A percentile compares a stretch with the other conserved stretches of the same genome.
Evolutionary conservation across 2,113 vertebrate genomes (phyloP).

Genomic region (Triplophysa tibetana): DNA sequence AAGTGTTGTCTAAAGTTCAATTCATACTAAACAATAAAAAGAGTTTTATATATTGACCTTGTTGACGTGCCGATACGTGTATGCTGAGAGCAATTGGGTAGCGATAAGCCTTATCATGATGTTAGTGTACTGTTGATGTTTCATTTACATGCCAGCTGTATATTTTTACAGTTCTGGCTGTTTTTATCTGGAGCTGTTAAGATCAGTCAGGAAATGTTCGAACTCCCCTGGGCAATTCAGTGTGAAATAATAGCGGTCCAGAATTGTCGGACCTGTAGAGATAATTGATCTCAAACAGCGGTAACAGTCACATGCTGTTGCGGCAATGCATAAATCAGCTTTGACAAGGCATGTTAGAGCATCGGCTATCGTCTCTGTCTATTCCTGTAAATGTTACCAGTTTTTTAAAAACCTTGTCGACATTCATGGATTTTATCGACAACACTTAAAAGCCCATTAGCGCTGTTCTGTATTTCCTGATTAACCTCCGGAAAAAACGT

Average conservation of each 20-base stretch:
- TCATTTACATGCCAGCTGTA: not conserved
- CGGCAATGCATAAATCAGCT: slow-evolving; percentile 29
- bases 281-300: slow-evolving; percentile 37
- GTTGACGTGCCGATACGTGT: not conserved
- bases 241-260: not conserved
- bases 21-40: not conserved
- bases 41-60: slow-evolving; percentile 8
- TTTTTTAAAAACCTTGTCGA: not conserved
- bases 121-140: not conserved
- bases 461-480: too few species aligned
- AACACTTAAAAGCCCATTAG: slow-evolving; percentile 2
- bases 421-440: slow-evolving; percentile 10
- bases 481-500: too few species aligned
- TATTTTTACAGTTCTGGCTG: slow-evolving; percentile 31
- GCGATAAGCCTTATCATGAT: slow-evolving; percentile 28
- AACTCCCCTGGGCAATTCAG: slow-evolving; percentile 5
- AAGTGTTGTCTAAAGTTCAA: not conserved
- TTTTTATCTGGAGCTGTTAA: slow-evolving; percentile 6
- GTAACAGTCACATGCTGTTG: slow-evolving; percentile 1
- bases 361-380: not conserved
- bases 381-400: slow-evolving; percentile 14
- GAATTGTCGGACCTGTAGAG: not conserved
- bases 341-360: slow-evolving; percentile 8
- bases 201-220: slow-evolving; percentile 14
- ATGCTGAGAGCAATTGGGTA: slow-evolving; percentile 1